A percentile compares a stretch with the other conserved stretches of the same genome.
Conservation (phyloP, 2,888 invertebrate genomes). For the Liodrosophila aerea region DNA sequence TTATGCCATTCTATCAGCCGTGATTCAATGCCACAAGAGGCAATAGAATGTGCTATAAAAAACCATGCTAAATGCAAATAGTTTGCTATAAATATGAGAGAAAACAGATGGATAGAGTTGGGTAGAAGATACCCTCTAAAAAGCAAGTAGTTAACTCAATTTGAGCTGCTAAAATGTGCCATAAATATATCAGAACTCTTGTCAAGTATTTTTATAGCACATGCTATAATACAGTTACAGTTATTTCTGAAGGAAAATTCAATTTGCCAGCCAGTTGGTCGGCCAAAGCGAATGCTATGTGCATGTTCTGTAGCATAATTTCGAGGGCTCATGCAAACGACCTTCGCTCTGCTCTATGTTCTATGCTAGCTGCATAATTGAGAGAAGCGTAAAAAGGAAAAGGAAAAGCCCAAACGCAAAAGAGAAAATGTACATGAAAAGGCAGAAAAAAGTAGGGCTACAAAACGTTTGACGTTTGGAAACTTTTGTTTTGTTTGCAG, state of each 20-base stretch:
- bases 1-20: not conserved
- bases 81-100: no score
- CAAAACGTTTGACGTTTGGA: slow-evolving; percentile 68
- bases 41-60: no score
- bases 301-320: slow-evolving; percentile 56
- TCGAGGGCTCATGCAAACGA: slow-evolving; percentile 55
- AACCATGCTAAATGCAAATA: no score
- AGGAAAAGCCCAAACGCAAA: slow-evolving; percentile 23
- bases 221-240: no score
- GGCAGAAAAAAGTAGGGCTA: slow-evolving; percentile 17
- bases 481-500: slow-evolving; percentile 34
- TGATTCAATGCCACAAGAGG: no score
- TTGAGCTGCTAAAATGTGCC: no score
- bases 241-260: slow-evolving; percentile 15
- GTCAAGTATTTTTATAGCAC: no score
- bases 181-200: no score
- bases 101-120: no score
- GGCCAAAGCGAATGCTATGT: slow-evolving; percentile 6
- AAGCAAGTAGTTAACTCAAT: no score
- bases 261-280: not conserved
- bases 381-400: slow-evolving; percentile 39
- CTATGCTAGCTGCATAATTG: slow-evolving; percentile 68
- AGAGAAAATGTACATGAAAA: slow-evolving; percentile 24
- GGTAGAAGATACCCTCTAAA: no score
- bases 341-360: slow-evolving; percentile 56